These are phyloP conservation scores for Sesamia nonagrioides DNA, from an alignment of 1,140 invertebrate species.

Conservation along the genomic window DNA sequence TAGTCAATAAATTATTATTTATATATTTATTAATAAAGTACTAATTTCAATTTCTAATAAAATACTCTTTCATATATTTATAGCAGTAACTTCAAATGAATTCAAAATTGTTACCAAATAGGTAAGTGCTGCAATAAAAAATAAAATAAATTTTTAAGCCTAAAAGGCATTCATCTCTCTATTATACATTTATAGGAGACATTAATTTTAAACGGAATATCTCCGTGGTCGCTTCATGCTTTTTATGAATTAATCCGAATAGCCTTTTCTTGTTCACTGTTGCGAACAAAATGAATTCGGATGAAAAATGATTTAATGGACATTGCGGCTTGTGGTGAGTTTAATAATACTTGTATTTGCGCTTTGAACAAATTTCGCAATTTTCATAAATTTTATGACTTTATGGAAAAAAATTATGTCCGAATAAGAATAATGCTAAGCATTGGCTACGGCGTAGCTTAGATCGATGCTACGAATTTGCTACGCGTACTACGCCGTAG, in stretches of 20 bases:
- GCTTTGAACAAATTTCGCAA: slow-evolving; percentile 1
- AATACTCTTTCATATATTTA: too few relatives aligned
- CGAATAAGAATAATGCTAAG: too few relatives aligned
- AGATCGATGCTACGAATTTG: not conserved
- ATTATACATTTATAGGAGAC: slow-evolving; percentile 14
- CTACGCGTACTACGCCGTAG: not conserved
- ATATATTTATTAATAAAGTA: too few relatives aligned
- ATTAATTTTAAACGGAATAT: slow-evolving; percentile 21
- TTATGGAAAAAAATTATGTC: not conserved
- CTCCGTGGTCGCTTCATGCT: slow-evolving; percentile 8
- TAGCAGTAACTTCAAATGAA: too few relatives aligned
- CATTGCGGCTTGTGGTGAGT: slow-evolving; percentile 6
- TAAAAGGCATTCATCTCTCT: not conserved
- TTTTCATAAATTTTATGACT: not conserved
- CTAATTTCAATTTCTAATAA: too few relatives aligned
- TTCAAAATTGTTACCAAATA: not conserved
- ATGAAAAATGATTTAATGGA: slow-evolving; percentile 45
- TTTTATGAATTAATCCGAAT: slow-evolving; percentile 38
- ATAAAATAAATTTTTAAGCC: not conserved
- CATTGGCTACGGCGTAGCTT: not conserved
- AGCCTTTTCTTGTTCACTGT: slow-evolving; percentile 38
- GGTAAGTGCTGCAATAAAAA: not conserved
- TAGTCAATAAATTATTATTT: too few relatives aligned
- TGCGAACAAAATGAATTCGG: slow-evolving; percentile 35
- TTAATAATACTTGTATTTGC: slow-evolving; percentile 30